Conservation (phyloP, 2,888 invertebrate genomes). For the Agriopis leucophaearia region DNA sequence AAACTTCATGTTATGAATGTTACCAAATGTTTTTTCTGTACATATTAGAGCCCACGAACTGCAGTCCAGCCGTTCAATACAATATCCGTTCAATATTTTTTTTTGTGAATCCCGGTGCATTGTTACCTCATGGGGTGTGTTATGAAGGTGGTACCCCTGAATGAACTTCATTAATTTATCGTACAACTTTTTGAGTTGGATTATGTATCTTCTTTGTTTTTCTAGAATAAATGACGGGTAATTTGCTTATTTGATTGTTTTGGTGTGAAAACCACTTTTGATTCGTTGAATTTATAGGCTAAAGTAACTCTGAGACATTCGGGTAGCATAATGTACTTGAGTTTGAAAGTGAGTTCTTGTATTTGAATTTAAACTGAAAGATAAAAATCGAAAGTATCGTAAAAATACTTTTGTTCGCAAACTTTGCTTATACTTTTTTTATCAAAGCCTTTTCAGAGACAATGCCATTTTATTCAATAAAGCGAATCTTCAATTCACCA, state of each 20-base stretch:
- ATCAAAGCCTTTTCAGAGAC: not conserved
- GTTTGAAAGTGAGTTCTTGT: not conserved
- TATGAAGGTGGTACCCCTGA: conserved; percentile 30
- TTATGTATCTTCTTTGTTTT: conserved; percentile 39
- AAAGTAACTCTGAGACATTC: not conserved
- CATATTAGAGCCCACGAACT: too few relatives aligned
- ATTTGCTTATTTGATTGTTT: conserved; percentile 11
- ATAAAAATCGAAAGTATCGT: not conserved
- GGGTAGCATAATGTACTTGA: not conserved
- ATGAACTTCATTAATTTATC: conserved; percentile 38
- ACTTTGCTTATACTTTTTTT: not conserved
- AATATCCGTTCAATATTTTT: too few relatives aligned
- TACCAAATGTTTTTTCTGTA: too few relatives aligned
- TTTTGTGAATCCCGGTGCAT: not conserved
- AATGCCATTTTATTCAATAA: not conserved
- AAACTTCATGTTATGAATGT: too few relatives aligned
- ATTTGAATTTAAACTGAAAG: not conserved
- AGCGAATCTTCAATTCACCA: not conserved
- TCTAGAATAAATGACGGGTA: conserved; percentile 25
- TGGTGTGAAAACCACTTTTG: not conserved
- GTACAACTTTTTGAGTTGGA: conserved; percentile 34
- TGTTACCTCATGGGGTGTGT: conserved; percentile 25
- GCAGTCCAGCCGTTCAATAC: too few relatives aligned
- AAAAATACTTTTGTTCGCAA: not conserved
- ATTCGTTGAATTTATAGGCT: not conserved